These are phyloP conservation scores for Myotis brandtii DNA, from an alignment of 2,113 vertebrate genomes.

Conservation along the genomic window DNA sequence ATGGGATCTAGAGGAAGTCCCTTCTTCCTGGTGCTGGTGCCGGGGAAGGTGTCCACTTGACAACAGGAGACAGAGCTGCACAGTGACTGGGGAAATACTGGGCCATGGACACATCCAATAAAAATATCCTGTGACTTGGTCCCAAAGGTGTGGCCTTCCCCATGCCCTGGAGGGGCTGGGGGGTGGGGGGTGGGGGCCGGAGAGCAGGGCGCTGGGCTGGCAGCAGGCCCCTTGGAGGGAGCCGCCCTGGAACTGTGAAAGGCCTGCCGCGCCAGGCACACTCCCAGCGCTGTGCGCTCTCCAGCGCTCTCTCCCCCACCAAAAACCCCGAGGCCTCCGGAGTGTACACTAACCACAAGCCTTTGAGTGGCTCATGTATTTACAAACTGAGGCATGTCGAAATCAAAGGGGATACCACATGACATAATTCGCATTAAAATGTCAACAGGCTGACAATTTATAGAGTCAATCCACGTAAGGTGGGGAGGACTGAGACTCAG, in stretches of 20 bases:
- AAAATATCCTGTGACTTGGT: not conserved
- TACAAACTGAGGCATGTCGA: constrained; percentile 98
- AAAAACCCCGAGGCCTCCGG: constrained; percentile 94
- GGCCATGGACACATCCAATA: not conserved
- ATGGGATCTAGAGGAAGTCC: not conserved
- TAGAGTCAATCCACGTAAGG: constrained; percentile 90
- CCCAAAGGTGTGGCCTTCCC: not conserved
- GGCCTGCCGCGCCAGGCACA: constrained; percentile 55
- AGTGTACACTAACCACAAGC: constrained; percentile 97
- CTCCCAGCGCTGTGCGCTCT: constrained; percentile 74
- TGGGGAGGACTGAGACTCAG: constrained; percentile 88
- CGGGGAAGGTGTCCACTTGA: rapidly evolving
- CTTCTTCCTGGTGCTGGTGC: not conserved
- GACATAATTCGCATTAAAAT: constrained; percentile 99
- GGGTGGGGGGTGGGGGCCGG: no score
- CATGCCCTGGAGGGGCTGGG: not conserved
- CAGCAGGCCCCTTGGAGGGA: not conserved
- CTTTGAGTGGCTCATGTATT: constrained; percentile 99
- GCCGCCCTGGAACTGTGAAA: rapidly evolving
- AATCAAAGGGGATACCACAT: constrained; percentile 99
- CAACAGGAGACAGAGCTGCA: not conserved
- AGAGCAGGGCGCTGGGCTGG: rapidly evolving
- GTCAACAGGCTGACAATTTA: constrained; percentile 97
- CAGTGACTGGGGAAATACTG: not conserved
- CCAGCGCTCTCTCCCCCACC: constrained; percentile 86